A percentile compares a stretch with the other conserved stretches of the same genome.
Conservation (phyloP, 2,888 invertebrate genomes). For the Clitarchus hookeri region DNA sequence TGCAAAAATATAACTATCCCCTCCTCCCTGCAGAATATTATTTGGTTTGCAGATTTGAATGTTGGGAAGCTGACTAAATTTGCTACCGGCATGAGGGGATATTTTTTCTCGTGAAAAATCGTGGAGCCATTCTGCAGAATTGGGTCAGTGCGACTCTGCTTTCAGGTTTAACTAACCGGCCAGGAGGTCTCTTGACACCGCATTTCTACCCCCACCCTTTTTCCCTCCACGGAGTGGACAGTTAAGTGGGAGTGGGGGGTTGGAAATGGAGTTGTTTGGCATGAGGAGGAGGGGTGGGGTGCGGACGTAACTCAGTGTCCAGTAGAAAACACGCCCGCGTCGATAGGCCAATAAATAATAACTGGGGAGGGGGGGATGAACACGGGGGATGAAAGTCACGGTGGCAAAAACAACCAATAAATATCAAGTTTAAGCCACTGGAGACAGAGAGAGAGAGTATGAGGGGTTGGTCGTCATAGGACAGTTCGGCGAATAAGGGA, state of each 20-base stretch:
- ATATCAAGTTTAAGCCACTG: slow-evolving; percentile 14
- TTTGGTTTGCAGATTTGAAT: too few species aligned
- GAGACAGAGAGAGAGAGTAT: background rate
- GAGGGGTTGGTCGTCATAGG: background rate
- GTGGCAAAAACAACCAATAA: background rate
- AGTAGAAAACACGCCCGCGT: background rate
- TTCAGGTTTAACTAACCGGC: background rate
- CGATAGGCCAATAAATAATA: slow-evolving; percentile 14
- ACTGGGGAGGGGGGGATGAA: background rate
- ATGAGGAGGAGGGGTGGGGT: background rate
- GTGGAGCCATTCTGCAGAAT: too few species aligned
- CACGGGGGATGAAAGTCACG: background rate
- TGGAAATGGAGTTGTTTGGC: background rate
- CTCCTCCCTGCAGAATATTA: too few species aligned
- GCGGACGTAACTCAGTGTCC: background rate
- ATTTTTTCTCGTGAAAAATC: too few species aligned
- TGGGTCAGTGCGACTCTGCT: background rate
- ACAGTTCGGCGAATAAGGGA: background rate
- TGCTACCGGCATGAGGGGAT: too few species aligned
- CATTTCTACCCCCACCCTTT: background rate
- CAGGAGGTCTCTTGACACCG: background rate
- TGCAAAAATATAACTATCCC: too few species aligned
- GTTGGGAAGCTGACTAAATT: too few species aligned
- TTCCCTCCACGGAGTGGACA: too few species aligned
- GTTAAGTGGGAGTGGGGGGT: background rate